Conservation (phyloP, 1,140 invertebrate genomes). For the Akabosia matsudoensis region DNA sequence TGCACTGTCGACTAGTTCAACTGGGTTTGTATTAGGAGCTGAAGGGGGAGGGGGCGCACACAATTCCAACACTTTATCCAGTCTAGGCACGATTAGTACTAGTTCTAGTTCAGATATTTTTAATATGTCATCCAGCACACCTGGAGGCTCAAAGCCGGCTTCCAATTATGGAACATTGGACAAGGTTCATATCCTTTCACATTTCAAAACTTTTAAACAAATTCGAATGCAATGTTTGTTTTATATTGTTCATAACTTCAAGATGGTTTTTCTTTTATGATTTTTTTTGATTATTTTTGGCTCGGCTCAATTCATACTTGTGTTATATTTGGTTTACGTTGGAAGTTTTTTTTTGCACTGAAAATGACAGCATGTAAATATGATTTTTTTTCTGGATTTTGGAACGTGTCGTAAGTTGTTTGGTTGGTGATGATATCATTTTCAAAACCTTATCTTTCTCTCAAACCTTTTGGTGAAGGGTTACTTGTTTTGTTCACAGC, state of each 20-base stretch:
- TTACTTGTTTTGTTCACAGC: neutral
- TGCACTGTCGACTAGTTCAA: neutral
- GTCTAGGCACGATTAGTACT: conserved; percentile 46
- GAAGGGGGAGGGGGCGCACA: conserved; percentile 20
- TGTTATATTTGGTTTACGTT: neutral
- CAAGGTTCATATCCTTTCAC: conserved; percentile 34
- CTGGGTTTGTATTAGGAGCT: neutral
- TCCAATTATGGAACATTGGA: conserved; percentile 48
- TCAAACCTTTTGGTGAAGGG: neutral
- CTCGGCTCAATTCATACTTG: no score
- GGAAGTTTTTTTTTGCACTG: neutral
- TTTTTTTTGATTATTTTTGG: no score
- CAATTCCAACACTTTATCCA: conserved; percentile 45
- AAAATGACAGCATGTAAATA: neutral
- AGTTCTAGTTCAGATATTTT: conserved; percentile 46
- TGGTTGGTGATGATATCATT: neutral
- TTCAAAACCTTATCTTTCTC: neutral
- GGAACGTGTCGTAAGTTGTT: neutral
- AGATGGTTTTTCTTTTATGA: no score
- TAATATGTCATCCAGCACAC: conserved; percentile 44
- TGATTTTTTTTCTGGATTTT: neutral
- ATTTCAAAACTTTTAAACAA: neutral
- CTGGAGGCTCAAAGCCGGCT: conserved; percentile 43
- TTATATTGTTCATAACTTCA: no score
- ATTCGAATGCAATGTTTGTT: no score